These are phyloP conservation scores for Rafetus swinhoei DNA, from an alignment of 2,113 vertebrate genomes.

Conservation along the genomic window DNA sequence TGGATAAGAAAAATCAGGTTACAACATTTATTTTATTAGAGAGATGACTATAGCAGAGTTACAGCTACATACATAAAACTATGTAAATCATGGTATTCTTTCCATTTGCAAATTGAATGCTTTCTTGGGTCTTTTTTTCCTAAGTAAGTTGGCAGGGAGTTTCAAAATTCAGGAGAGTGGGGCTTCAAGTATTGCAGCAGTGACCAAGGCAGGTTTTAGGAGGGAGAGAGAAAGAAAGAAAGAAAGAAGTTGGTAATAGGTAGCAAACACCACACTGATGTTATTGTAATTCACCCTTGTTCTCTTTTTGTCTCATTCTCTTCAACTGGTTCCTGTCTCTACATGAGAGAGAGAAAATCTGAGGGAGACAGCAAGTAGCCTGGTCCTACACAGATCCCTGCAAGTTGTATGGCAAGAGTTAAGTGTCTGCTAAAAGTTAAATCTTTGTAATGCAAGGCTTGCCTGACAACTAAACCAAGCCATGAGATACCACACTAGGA, in stretches of 20 bases:
- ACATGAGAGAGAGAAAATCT: neutral
- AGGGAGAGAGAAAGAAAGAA: neutral
- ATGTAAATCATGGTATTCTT: neutral
- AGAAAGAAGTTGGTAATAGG: fast-evolving
- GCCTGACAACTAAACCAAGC: neutral
- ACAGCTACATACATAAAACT: fast-evolving
- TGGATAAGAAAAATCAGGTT: neutral
- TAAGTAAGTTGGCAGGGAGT: neutral
- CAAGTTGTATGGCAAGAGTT: too few relatives aligned
- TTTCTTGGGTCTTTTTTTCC: neutral
- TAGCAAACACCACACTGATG: fast-evolving
- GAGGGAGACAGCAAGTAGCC: neutral
- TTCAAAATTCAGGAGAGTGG: neutral
- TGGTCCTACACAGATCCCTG: neutral
- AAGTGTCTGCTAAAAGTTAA: neutral
- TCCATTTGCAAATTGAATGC: fast-evolving
- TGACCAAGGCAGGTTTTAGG: fast-evolving
- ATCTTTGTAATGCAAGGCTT: neutral
- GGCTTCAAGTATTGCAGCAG: neutral
- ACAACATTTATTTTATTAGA: neutral
- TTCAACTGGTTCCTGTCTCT: neutral
- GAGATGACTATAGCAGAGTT: too few relatives aligned
- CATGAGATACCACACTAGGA: too few relatives aligned
- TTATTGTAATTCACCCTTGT: neutral
- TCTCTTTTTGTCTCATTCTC: neutral